Evolutionary conservation across 2,888 invertebrate genomes (phyloP).

Genomic region (Dione vanillae): DNA sequence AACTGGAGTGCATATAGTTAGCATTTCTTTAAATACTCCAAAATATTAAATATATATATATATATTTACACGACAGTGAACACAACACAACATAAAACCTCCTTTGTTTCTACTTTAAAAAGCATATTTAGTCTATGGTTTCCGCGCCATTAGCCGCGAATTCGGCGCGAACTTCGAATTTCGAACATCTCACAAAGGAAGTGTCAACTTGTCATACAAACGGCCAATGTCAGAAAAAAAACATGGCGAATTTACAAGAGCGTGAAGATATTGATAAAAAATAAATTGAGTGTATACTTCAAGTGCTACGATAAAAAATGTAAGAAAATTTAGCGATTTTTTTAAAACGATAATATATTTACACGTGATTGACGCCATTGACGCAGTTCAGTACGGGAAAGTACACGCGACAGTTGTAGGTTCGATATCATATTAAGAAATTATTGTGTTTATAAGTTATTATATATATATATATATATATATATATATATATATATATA

Average conservation of each 20-base stretch:
- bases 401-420: background rate
- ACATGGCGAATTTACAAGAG: slow-evolving; percentile 34
- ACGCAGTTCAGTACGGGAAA: background rate
- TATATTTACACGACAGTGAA: slow-evolving; percentile 6
- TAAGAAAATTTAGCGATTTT: background rate
- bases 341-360: background rate
- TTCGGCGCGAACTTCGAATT: slow-evolving; percentile 73
- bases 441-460: too few species aligned
- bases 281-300: slow-evolving; percentile 38
- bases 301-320: slow-evolving; percentile 20
- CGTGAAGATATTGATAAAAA: slow-evolving; percentile 47
- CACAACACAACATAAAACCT: slow-evolving; percentile 23
- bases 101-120: slow-evolving; percentile 17
- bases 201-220: slow-evolving; percentile 65
- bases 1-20: too few species aligned
- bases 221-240: slow-evolving; percentile 51
- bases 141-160: slow-evolving; percentile 73
- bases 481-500: too few species aligned
- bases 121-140: slow-evolving; percentile 68
- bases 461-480: too few species aligned
- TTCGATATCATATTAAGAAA: background rate
- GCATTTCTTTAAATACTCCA: too few species aligned
- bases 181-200: slow-evolving; percentile 68
- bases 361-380: background rate
- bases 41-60: background rate